Base-by-base conservation (phyloP, 1,140 invertebrate species). In the Latrodectus geometricus region DNA sequence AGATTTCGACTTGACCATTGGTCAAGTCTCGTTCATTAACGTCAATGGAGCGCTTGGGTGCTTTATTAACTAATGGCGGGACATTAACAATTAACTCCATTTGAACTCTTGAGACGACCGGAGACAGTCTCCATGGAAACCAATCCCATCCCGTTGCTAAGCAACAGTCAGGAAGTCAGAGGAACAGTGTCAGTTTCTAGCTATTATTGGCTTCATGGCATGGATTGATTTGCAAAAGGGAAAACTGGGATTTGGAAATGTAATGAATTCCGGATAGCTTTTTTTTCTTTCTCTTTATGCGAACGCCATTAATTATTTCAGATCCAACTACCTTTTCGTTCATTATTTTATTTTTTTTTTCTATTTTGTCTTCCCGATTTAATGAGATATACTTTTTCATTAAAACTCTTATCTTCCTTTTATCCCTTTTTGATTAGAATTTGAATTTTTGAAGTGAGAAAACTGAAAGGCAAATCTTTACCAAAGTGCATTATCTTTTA, bases 41-140 rank as follows among this genome's bases (percentile, higher is more conserved):
- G 83, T 86, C 83, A 69, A 21, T n/a, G 17, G 66, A 23, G n/a
- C 61, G 61, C 61, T 65, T 48, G 49, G 23, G n/a, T 11, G 61
- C 82, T 84, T 86, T 86, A 86, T 78, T 86, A 86, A 86, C 83
- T 86, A 86, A 86, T 86, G 83, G 83, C n/a, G 83, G 83, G 65
- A 86, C 83, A 86, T 86, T 86, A 86, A 86, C 83, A 86, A 86
- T 86, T 86, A 86, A 86, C 83, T 86, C 83, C 83, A 72, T 86
- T 78, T 86, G 83, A 86, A 86, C 83, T 86, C 83, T 86, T 86
- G 75, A 77, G 83, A 77, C 75, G 66, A 72, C 83, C 74, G 83
- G 83, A 86, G 83, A 86, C 83, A 77, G 83, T 86, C 66, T 15
- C 75, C 68, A 86, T 86, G 68, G 75, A 12, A 17, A 86, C 83